phyloP scores from a whole-genome alignment of 2,797 vertebrate species.

The Myotis myotis region DNA sequence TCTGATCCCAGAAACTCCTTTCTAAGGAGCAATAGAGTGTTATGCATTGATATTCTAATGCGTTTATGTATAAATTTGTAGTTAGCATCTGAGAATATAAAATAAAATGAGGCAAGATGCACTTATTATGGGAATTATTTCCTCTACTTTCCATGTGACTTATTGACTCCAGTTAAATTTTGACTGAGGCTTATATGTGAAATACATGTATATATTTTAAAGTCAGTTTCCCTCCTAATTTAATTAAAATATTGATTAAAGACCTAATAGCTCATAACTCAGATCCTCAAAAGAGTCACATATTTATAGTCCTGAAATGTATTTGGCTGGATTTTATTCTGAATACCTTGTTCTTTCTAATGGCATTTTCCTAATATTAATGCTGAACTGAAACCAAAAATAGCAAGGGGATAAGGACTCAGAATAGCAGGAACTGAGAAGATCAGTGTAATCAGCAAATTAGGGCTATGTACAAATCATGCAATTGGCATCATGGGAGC shows the following conservation, averaged over 20 bases:
- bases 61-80: background rate
- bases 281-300: constrained; percentile 36
- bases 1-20: background rate
- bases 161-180: constrained; percentile 67
- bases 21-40: background rate
- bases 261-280: constrained; percentile 67
- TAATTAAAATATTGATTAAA: constrained; percentile 67
- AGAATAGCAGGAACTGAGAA: constrained; percentile 72
- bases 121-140: constrained; percentile 65
- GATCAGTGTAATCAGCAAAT: constrained; percentile 75
- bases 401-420: constrained; percentile 71
- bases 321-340: constrained; percentile 46
- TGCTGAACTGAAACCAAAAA: constrained; percentile 74
- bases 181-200: constrained; percentile 45
- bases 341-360: constrained; percentile 62
- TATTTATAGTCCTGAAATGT: constrained; percentile 63
- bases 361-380: constrained; percentile 74
- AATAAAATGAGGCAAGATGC: constrained; percentile 54
- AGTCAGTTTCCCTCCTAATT: constrained; percentile 50
- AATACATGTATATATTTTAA: constrained; percentile 50
- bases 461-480: constrained; percentile 79
- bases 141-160: constrained; percentile 45
- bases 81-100: constrained; percentile 39
- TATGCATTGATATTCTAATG: background rate
- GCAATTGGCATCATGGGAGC: constrained; percentile 77